Evolutionary conservation across 2,113 vertebrate species (phyloP).

Genomic region (Mobula hypostoma): DNA sequence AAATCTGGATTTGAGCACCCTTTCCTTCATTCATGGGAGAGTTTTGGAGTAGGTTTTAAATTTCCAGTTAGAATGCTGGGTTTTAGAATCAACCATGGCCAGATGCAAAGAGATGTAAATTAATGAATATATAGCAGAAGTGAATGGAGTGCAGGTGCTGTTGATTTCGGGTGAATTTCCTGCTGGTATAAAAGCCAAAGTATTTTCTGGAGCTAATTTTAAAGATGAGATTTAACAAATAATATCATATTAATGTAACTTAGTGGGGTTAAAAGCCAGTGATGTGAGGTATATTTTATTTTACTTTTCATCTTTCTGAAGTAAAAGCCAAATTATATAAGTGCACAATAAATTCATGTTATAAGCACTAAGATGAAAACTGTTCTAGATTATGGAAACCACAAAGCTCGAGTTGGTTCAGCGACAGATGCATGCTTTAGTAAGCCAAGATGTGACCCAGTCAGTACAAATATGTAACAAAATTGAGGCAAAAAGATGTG

Average conservation of each 20-base stretch:
- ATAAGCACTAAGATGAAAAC: constrained; percentile 8
- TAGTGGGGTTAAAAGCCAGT: not conserved
- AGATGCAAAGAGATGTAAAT: not conserved
- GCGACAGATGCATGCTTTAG: not conserved
- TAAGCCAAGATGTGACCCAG: not conserved
- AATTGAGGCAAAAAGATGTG: not conserved
- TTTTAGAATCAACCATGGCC: not conserved
- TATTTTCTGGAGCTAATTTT: not conserved
- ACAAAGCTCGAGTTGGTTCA: not conserved
- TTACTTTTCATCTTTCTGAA: not conserved
- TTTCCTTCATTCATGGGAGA: too few species aligned
- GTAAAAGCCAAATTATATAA: not conserved
- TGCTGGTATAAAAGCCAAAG: not conserved
- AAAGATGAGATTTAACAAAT: not conserved
- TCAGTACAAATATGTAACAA: not conserved
- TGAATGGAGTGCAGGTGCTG: not conserved
- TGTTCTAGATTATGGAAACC: not conserved
- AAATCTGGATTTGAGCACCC: not conserved
- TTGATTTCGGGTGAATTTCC: not conserved
- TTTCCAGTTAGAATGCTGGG: not conserved
- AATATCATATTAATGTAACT: not conserved
- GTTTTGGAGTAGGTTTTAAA: not conserved
- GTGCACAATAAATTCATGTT: not conserved
- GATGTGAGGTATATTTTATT: not conserved
- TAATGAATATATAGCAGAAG: not conserved